These are phyloP conservation scores for Acrossocheilus wenchowensis DNA, from an alignment of 2,797 vertebrate genomes.

Conservation along the genomic window DNA sequence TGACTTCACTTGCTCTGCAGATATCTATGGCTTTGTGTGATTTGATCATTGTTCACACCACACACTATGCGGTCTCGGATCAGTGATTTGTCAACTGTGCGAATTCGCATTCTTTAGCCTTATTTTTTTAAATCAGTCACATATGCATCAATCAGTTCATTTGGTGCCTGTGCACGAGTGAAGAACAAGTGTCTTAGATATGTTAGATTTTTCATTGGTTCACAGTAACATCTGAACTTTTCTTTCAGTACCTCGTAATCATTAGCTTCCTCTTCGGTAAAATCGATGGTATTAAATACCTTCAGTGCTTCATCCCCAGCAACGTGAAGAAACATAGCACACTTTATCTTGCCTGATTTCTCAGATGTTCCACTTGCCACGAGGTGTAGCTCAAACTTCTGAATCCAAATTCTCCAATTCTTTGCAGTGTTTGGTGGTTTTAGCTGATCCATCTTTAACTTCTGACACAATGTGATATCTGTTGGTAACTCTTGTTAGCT, in stretches of 20 bases:
- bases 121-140: background rate
- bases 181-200: background rate
- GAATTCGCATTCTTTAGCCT: background rate
- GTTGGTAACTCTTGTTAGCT: too few relatives aligned
- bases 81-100: background rate
- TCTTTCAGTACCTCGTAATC: background rate
- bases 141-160: background rate
- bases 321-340: background rate
- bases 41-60: background rate
- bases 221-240: background rate
- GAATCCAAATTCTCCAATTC: too few relatives aligned
- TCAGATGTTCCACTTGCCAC: background rate
- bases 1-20: background rate
- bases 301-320: background rate
- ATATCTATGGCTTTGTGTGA: background rate
- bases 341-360: background rate
- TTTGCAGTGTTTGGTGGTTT: too few relatives aligned
- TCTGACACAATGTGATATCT: too few relatives aligned
- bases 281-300: background rate
- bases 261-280: background rate
- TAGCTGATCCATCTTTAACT: too few relatives aligned
- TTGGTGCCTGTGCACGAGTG: background rate
- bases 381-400: background rate
- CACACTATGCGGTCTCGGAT: background rate
- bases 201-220: background rate